Base-by-base conservation (phyloP, 92 coral and sea anemone species). In the Isaurus tuberculatus region DNA sequence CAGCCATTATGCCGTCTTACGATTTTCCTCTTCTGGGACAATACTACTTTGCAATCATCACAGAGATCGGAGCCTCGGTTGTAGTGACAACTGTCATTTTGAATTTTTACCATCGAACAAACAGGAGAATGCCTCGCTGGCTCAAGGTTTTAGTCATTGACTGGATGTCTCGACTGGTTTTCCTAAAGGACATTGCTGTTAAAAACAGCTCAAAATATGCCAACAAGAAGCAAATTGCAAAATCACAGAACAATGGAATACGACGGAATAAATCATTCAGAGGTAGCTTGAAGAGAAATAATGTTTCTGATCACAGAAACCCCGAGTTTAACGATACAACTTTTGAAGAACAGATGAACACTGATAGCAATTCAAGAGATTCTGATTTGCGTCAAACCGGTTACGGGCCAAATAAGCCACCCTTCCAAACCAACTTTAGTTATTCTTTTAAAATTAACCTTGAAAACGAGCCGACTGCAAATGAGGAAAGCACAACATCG, bases 1-100 rank as follows among this genome's bases (percentile, higher is more conserved):
- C 98, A 8, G 98, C 95, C 49, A 61, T 95, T 2, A 94, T 95
- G 98, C 98, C 98, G 0, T 92, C 98, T 1, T 95, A 95, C 79
- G 96, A 91, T 48, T 94, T 95, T 34, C 98, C 98, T 8, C 82
- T 95, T 15, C 88, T 95, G 20, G 98, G 98, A 11, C 98, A 95
- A 78, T 95, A 95, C 72, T 49, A 49, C 58, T 49, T 49, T 4
- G 58, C 58, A 4, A 49, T 49, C 15, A 49, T 49, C 15, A 11
- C 58, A 11, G 98, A 95, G 80, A 92, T 95, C 30, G 98, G 98
- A 14, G 92, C 92, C 4, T 94, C 98, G 0, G 73, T 95, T 11
- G 77, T 95, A 9, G 94, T 94, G 11, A 95, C 98, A 2, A 95
- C 98, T 33, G 91, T 86, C 71, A 95, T 95, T 49, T 72, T 95